Percentiles rank a stretch among this genome's conserved stretches.
These are phyloP conservation scores for Siniperca knerii DNA, from an alignment of 2,113 vertebrate species.

Conservation along the genomic window DNA sequence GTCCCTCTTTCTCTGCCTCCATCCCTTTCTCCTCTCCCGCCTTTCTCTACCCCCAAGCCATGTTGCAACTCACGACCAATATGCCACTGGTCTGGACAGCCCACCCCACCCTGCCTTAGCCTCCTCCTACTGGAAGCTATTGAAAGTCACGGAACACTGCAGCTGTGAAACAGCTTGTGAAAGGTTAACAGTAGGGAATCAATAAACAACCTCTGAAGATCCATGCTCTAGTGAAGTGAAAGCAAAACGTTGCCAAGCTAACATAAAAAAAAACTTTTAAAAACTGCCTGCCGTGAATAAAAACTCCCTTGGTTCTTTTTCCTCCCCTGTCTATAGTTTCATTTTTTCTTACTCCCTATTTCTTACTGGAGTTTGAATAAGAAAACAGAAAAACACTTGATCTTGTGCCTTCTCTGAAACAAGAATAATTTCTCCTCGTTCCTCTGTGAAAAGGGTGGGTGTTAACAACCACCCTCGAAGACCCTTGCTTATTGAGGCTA, in stretches of 20 bases:
- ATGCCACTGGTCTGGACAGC: slow-evolving; percentile 39
- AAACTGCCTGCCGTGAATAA: slow-evolving; percentile 58
- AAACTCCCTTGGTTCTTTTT: slow-evolving; percentile 45
- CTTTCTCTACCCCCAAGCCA: slow-evolving; percentile 22
- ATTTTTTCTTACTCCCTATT: slow-evolving; percentile 48
- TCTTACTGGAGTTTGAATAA: slow-evolving; percentile 46
- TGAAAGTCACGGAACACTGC: slow-evolving; percentile 32
- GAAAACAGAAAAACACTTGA: slow-evolving; percentile 50
- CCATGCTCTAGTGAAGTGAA: slow-evolving; percentile 59
- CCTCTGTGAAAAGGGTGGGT: slow-evolving; percentile 43
- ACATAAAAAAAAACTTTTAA: slow-evolving; percentile 46
- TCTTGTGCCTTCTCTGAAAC: slow-evolving; percentile 48
- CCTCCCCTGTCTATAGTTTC: slow-evolving; percentile 40
- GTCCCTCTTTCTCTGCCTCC: slow-evolving; percentile 59
- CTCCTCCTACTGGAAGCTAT: slow-evolving; percentile 24
- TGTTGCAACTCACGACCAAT: slow-evolving; percentile 43
- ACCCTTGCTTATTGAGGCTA: slow-evolving; percentile 51
- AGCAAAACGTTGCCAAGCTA: slow-evolving; percentile 45
- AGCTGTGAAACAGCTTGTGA: slow-evolving; percentile 61
- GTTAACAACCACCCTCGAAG: slow-evolving; percentile 33
- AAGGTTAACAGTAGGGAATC: slow-evolving; percentile 71
- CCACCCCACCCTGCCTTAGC: slow-evolving; percentile 31
- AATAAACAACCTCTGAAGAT: slow-evolving; percentile 72
- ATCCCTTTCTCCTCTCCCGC: slow-evolving; percentile 21
- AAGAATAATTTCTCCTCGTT: slow-evolving; percentile 48